phyloP scores from a whole-genome alignment of 2,888 invertebrate genomes.

The Andrena chrysosceles region DNA sequence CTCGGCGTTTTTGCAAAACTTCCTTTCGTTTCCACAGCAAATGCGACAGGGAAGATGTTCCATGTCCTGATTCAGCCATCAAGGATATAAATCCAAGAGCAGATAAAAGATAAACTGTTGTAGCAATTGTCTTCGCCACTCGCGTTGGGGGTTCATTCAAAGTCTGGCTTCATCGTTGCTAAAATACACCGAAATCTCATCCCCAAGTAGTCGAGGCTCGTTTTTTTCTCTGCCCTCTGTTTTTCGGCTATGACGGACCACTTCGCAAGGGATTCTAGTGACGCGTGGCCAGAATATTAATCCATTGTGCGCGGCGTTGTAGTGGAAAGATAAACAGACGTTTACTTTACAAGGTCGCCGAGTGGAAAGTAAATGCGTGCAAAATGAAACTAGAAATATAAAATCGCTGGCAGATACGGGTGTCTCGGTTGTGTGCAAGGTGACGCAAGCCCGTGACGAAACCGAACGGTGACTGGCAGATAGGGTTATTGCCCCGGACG shows the following conservation, averaged over 20 bases:
- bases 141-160: too few species aligned
- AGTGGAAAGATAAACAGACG: constrained; percentile 15
- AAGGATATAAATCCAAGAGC: constrained; percentile 21
- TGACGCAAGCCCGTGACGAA: constrained; percentile 50
- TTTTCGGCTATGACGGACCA: neutral
- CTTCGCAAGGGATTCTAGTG: neutral
- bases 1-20: constrained; percentile 17
- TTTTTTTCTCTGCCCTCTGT: neutral
- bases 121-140: neutral
- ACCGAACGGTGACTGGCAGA: constrained; percentile 41
- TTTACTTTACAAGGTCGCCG: constrained; percentile 51
- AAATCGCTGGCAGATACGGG: constrained; percentile 21
- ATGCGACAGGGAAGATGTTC: constrained; percentile 17
- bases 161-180: neutral
- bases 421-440: neutral
- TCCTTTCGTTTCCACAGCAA: constrained; percentile 14
- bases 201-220: neutral
- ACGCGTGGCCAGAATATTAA: neutral
- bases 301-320: neutral
- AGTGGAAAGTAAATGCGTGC: constrained; percentile 41
- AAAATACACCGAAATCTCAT: neutral
- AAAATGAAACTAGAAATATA: constrained; percentile 42
- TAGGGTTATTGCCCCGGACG: constrained; percentile 51
- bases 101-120: constrained; percentile 6
- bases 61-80: constrained; percentile 6